A percentile compares a stretch with the other conserved stretches of the same genome.
These are phyloP conservation scores for Zaprionus lachaisei DNA, from an alignment of 1,140 invertebrate genomes.

Conservation along the genomic window DNA sequence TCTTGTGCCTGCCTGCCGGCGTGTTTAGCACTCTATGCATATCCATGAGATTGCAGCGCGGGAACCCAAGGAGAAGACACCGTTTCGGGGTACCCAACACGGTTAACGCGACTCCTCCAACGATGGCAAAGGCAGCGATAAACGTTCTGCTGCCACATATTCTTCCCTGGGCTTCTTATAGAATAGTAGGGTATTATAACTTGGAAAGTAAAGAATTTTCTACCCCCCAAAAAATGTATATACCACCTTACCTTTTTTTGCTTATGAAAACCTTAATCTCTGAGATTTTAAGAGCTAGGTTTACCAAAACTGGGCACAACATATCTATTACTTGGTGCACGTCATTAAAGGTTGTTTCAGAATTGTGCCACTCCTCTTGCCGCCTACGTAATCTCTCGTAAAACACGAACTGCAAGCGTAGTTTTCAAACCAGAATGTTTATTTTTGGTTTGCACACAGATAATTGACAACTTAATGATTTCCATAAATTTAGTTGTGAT, in stretches of 20 bases:
- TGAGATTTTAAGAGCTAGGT: neutral
- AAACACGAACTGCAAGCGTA: neutral
- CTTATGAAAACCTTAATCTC: neutral
- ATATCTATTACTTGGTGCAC: no score
- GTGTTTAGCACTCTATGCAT: conserved; percentile 53
- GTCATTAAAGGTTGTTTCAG: neutral
- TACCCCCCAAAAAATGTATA: no score
- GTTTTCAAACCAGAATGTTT: neutral
- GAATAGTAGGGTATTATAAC: no score
- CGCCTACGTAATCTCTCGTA: neutral
- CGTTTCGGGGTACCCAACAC: neutral
- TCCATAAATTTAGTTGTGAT: neutral
- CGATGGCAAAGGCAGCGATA: conserved; percentile 46
- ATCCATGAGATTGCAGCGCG: conserved; percentile 60
- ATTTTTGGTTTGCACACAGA: neutral
- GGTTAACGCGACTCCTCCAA: no score
- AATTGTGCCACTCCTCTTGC: neutral
- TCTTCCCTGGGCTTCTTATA: neutral
- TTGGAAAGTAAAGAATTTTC: no score
- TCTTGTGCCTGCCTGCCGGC: neutral
- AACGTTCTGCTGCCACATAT: conserved; percentile 27
- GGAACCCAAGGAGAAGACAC: conserved; percentile 25
- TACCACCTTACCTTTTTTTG: no score
- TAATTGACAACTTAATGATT: neutral
- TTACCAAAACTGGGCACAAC: neutral